Base-by-base conservation (phyloP, 2,797 vertebrate species). In the Miichthys miiuy region DNA sequence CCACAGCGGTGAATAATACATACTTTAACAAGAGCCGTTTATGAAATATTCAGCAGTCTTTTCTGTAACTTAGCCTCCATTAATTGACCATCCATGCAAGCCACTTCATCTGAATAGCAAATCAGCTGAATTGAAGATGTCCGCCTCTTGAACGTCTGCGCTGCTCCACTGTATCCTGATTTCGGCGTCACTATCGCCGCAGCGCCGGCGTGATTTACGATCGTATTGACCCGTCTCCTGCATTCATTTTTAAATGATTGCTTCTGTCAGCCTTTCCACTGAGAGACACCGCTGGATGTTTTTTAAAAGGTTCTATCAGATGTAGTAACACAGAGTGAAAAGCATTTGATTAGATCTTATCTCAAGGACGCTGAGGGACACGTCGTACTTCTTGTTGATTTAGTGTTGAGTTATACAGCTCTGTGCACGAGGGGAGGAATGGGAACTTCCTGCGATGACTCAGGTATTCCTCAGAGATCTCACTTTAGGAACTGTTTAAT, bases 31-130 rank as follows among this genome's bases (percentile, higher is more conserved):
- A 27, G 41, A 76, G 56, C 14, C 21, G 11, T 51, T 79, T 20
- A 46, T 76, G n/a, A 78, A 72, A 68, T 79, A 75, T 81, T 83
- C 68, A 82, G 0, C 41, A 6, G 46, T 74, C 68, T 77, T 71
- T 48, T 56, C 55, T 20, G 72, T 44, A 51, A 68, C 48, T 51
- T 77, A 0, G 51, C 74, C 47, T 68, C 6, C 38, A 77, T 74
- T 78, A 72, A 77, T 72, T 63, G 46, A 75, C 17, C 72, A 23
- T 66, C 60, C 51, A 34, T 8, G 72, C 46, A 38, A 70, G 55
- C 46, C 57, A 68, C 51, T 67, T 67, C 3, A 78, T 76, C 73
- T 68, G 60, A 75, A 80, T 62, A 21, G 63, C 63, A 80, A 70
- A 71, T 75, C 8, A 47, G 66, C 57, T 63, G 51, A 65, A 63